Evolutionary conservation across 2,888 invertebrate genomes (phyloP), one percentile per base, ranked within the genome.

Genomic region (Eutolmus rufibarbis): DNA sequence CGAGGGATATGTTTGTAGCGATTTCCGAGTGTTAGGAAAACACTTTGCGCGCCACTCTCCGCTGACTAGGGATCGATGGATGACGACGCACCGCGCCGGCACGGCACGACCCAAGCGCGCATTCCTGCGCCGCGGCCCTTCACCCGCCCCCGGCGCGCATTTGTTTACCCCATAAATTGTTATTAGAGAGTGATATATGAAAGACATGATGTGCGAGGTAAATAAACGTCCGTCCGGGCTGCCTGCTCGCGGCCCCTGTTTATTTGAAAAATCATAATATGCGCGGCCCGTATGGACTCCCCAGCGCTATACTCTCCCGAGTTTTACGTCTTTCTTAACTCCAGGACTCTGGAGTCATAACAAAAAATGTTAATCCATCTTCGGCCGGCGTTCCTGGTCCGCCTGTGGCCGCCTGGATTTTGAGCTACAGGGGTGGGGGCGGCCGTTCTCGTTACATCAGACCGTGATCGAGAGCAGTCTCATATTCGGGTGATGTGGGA

Each of bases 131-230:
- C 28, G 37, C 77, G 77, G 51, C 56, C 86, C 77, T 76, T 86
- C 86, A 56, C 34, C 43, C 77, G 51, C 37, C 86, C 77, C 76
- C 76, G 56, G 46, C 86, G 88, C 89, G 89, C 89, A 89, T 89
- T 89, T 90, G 90, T 90, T 90, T 90, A 90, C 89, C 88, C 89
- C 89, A 89, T 89, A 89, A 90, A 90, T 90, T 90, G 89, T 89
- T 89, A 89, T 89, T 89, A 89, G 89, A 89, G 89, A 89, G 89
- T 90, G 90, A 90, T 90, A 90, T 90, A 90, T 89, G 90, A 90
- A 90, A 89, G 90, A 89, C 90, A 89, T 89, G 89, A 90, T 89
- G 89, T 89, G 89, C 89, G 89, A 89, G 89, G 89, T 90, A 89
- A 90, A 90, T 89, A 90, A 89, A 90, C 89, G 87, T 74, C 77